Conservation (phyloP, 2,888 invertebrate genomes). For the Exocentrus adspersus region DNA sequence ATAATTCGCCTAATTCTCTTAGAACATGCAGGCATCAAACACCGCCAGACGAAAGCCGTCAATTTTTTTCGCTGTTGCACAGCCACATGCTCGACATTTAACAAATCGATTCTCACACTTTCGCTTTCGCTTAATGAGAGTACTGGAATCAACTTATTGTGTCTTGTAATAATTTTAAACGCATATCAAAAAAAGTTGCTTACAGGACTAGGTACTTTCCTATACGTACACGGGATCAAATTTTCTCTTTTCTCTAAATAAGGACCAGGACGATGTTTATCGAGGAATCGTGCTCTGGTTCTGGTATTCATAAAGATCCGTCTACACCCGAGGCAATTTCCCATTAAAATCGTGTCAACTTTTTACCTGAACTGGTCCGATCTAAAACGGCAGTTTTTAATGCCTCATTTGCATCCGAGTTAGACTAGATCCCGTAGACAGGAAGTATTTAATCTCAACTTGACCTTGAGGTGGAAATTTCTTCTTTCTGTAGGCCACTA, state of each 20-base stretch:
- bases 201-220: too few relatives aligned
- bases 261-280: neutral
- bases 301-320: neutral
- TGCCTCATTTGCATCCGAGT: neutral
- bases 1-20: too few relatives aligned
- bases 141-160: conserved; percentile 1
- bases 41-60: neutral
- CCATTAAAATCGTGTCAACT: neutral
- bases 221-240: too few relatives aligned
- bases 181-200: too few relatives aligned
- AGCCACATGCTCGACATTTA: conserved; percentile 23
- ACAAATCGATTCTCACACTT: conserved; percentile 35
- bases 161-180: too few relatives aligned
- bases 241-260: neutral
- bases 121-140: conserved; percentile 25
- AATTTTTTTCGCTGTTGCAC: conserved; percentile 16
- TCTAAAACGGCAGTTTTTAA: neutral
- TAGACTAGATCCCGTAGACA: too few relatives aligned
- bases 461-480: too few relatives aligned
- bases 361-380: too few relatives aligned
- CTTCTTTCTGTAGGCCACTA: too few relatives aligned
- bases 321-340: neutral
- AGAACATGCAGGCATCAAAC: too few relatives aligned
- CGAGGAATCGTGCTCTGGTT: neutral
- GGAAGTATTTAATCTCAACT: too few relatives aligned